Evolutionary conservation across 2,113 vertebrate species (phyloP).

Genomic region (Sorex fumeus): DNA sequence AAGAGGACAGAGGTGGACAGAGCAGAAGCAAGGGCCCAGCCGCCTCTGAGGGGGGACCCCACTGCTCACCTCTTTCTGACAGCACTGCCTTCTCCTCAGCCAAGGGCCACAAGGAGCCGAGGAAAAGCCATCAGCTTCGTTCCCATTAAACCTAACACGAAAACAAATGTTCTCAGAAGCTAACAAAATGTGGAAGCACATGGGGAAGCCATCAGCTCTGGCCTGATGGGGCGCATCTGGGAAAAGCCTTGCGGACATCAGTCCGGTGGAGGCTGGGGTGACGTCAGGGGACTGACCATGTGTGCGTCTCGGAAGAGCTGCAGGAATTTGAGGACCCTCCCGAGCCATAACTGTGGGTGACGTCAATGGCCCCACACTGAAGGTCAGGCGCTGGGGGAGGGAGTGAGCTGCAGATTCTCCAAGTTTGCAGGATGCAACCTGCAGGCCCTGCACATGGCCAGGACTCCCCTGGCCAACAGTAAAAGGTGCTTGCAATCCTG

Average conservation of each 20-base stretch:
- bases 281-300: accelerated
- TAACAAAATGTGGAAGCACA: slow-evolving; percentile 55
- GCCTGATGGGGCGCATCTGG: not conserved
- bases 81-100: not conserved
- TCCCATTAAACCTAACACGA: not conserved
- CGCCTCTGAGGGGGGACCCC: no score
- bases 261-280: not conserved
- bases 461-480: no score
- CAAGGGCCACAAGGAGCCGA: not conserved
- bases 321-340: not conserved
- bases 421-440: no score
- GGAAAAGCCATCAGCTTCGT: not conserved
- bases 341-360: no score
- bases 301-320: no score
- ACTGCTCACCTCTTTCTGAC: no score
- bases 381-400: no score
- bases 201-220: slow-evolving; percentile 51
- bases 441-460: no score
- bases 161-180: slow-evolving; percentile 27
- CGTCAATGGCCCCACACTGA: no score
- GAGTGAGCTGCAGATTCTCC: no score
- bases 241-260: not conserved
- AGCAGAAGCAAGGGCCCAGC: no score
- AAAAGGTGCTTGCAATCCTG: no score
- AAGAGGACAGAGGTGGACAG: not conserved